Conservation (phyloP, 2,888 invertebrate species). For the Carabus problematicus region DNA sequence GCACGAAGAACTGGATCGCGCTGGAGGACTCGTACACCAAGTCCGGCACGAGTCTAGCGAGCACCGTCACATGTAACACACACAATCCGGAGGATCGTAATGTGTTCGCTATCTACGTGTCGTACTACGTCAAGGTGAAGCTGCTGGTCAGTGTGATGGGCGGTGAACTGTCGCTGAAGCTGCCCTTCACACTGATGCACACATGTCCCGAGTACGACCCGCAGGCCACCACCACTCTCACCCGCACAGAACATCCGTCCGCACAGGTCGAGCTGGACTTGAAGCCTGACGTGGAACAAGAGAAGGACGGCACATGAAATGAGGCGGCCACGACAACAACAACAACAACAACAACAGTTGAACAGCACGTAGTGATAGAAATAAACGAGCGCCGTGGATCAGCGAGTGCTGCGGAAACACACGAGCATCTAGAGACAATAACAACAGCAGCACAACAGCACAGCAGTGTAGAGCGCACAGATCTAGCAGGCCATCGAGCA, state of each 20-base stretch:
- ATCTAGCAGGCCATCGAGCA: too few species aligned
- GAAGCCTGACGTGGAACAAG: constrained; percentile 48
- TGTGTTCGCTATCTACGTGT: constrained; percentile 89
- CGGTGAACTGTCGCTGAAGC: constrained; percentile 78
- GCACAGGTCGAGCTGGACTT: constrained; percentile 33
- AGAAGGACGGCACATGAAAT: constrained; percentile 59
- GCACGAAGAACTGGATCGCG: constrained; percentile 91
- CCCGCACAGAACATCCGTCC: constrained; percentile 41
- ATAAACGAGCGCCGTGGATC: constrained; percentile 51
- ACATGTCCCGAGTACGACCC: constrained; percentile 71
- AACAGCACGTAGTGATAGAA: constrained; percentile 55
- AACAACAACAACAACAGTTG: constrained; percentile 9
- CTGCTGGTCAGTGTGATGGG: constrained; percentile 82
- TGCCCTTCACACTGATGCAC: constrained; percentile 83
- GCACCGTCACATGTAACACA: constrained; percentile 61
- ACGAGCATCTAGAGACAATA: constrained; percentile 19
- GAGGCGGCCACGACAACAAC: constrained; percentile 49
- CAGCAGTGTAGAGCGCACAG: too few species aligned
- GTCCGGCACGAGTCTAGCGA: constrained; percentile 66
- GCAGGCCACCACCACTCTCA: constrained; percentile 63
- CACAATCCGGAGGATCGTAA: constrained; percentile 77
- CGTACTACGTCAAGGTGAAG: constrained; percentile 90
- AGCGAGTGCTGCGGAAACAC: constrained; percentile 6
- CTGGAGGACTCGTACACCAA: constrained; percentile 84
- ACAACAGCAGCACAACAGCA: constrained; percentile 3